Evolutionary conservation across 2,888 invertebrate species (phyloP), one percentile per base, ranked within the genome.

Genomic region (Leucophenga maculata): DNA sequence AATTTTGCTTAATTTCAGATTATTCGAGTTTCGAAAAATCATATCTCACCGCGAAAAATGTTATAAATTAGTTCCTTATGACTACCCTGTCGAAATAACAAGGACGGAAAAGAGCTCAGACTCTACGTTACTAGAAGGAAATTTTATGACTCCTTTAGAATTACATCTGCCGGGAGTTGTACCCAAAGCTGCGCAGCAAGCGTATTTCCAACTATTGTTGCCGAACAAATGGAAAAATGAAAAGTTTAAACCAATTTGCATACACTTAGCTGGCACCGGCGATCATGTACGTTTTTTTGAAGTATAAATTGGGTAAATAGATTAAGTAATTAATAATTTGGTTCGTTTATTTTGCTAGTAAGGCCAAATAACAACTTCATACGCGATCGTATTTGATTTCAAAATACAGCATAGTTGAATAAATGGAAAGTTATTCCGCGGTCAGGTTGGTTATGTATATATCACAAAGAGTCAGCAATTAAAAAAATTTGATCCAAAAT

Each of bases 231-330:
- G 97, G 97, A 90, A 91, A 0, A 89, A 92, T 69, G 90, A 91
- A 74, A 89, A 90, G 18, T 91, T 92, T 78, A 94, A 94, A 84
- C 97, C 97, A 3, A 91, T 98, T 48, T 98, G 98, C 87, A 91
- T 99, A 74, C 98, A 99, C 86, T 90, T 99, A 76, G 98, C 99
- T 32, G 98, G 98, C 39, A 99, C 99, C 54, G 99, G 99, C 57
- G 99, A 99, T 90, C 99, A 99, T 70, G 85, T 85, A 66, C 75
- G 85, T 81, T 71, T 22, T 6, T 8, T 3, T n/a, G 11, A 48
- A 8, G 48, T 8, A 13, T n/a, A 48, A n/a, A 16, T 48, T 8
- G 3, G 4, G 32, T 32, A 32, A 32, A 32, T 32, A 32, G 3
- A 32, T 32, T 6, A 32, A 32, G n/a, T n/a, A n/a, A n/a, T n/a